phyloP scores from a whole-genome alignment of 2,888 invertebrate species.

The Drosophila neutralis region DNA sequence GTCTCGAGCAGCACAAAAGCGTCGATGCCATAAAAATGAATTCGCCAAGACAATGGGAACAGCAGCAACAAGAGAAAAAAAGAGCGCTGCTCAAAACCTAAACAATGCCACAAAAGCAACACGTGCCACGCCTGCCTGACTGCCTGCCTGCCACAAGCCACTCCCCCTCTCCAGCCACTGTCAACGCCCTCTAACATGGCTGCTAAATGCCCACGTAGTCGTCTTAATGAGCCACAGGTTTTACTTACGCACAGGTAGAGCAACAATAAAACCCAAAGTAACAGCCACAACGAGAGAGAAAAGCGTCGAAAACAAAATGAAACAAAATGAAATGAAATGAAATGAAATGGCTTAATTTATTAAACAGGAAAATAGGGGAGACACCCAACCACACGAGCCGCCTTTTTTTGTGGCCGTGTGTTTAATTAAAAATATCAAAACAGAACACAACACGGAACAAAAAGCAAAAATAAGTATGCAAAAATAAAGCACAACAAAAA shows the following conservation, averaged over 20 bases:
- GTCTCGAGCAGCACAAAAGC: constrained; percentile 48
- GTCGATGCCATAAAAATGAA: constrained; percentile 34
- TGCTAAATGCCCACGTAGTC: constrained; percentile 62
- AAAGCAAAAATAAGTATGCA: background rate
- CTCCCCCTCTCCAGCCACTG: background rate
- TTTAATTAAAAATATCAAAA: constrained; percentile 63
- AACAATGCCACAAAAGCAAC: constrained; percentile 70
- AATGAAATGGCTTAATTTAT: constrained; percentile 70
- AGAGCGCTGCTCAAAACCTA: constrained; percentile 35
- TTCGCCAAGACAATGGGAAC: constrained; percentile 13
- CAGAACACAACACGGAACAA: background rate
- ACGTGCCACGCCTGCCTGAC: constrained; percentile 48
- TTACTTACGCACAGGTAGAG: constrained; percentile 37
- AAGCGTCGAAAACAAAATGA: background rate
- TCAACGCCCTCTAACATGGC: constrained; percentile 17
- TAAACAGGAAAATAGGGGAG: constrained; percentile 52
- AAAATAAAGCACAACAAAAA: background rate
- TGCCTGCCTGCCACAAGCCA: constrained; percentile 2
- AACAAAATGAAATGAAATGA: constrained; percentile 9
- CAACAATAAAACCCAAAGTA: constrained; percentile 37
- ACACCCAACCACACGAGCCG: constrained; percentile 19
- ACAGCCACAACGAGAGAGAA: background rate
- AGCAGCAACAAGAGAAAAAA: constrained; percentile 3
- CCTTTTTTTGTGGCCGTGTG: constrained; percentile 30
- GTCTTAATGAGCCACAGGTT: constrained; percentile 65